Base-by-base conservation (phyloP, 2,888 invertebrate genomes). In the Drosophila nigricruria region DNA sequence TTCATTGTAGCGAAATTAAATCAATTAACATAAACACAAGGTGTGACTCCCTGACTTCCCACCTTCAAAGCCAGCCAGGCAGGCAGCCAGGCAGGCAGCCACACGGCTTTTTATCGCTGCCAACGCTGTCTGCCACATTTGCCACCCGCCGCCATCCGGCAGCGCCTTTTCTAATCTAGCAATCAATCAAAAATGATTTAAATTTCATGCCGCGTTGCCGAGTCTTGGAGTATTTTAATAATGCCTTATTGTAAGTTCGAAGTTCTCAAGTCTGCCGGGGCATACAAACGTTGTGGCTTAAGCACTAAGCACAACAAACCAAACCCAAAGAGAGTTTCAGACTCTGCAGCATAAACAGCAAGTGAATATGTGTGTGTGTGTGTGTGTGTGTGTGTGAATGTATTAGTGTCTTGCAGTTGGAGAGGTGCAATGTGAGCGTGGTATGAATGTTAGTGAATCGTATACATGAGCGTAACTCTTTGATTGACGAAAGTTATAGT, bases 121-220 rank as follows among this genome's bases (percentile, higher is more conserved):
- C 73, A 73, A 61, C 64, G 45, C 62, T 68, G 59, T 47, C 54
- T 27, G 53, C 64, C 62, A 40, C 30, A 42, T 25, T 45, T 27
- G 47, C 58, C 45, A 47, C 32, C 36, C 36, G 53, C 16, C 43
- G 20, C 10, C 40, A 43, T 25, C 25, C 18, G 36, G 27, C 61
- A 38, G 60, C 47, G 50, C 63, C 70, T 43, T 18, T 12, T 38
- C 20, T 91, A 90, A 91, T 91, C 91, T 82, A 60, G 79, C 90
- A 88, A 91, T 91, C 90, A 90, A 91, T 91, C 90, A 90, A 90
- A 89, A 90, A 84, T 90, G 84, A 91, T 90, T 90, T 90, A 81
- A 91, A 89, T 90, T 90, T 85, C 82, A 82, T 82, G 79, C 81
- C 77, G 79, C 80, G 78, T 79, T 65, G 68, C 83, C 68, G 14